Percentiles rank a stretch among this genome's conserved stretches.
These are phyloP conservation scores for Gallinago nigripennis DNA, from an alignment of 2,797 vertebrate genomes.

Conservation along the genomic window DNA sequence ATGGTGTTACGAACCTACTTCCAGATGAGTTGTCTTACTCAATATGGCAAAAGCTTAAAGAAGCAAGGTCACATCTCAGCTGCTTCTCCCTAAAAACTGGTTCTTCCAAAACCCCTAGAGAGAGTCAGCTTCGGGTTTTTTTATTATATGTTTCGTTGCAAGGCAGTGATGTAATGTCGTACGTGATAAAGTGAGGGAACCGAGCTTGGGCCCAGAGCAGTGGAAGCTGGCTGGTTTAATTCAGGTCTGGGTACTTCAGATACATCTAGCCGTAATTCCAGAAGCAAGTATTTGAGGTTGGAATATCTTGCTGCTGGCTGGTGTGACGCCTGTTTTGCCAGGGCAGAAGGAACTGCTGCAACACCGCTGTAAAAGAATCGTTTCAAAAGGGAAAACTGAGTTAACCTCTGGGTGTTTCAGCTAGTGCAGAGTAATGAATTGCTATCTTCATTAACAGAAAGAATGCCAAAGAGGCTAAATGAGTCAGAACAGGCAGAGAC, in stretches of 20 bases:
- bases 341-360: slow-evolving; percentile 62
- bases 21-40: background rate
- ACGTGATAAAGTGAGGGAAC: slow-evolving; percentile 49
- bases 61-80: slow-evolving; percentile 37
- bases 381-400: slow-evolving; percentile 64
- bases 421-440: slow-evolving; percentile 64
- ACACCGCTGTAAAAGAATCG: slow-evolving; percentile 38
- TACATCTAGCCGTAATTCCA: slow-evolving; percentile 50
- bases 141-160: slow-evolving; percentile 70
- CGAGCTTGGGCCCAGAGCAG: slow-evolving; percentile 1
- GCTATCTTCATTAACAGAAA: slow-evolving; percentile 68
- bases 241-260: slow-evolving; percentile 50
- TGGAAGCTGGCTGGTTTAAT: slow-evolving; percentile 59
- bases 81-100: slow-evolving; percentile 54
- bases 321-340: slow-evolving; percentile 26
- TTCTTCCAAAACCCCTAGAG: slow-evolving; percentile 51
- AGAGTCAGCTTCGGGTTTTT: slow-evolving; percentile 59
- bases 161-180: slow-evolving; percentile 50
- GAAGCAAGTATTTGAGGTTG: slow-evolving; percentile 59
- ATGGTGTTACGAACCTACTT: background rate
- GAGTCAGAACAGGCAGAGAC: slow-evolving; percentile 70
- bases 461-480: slow-evolving; percentile 50
- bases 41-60: background rate
- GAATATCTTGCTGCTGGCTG: slow-evolving; percentile 63
- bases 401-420: slow-evolving; percentile 67